Conservation (phyloP, 2,797 vertebrate species). For the Ctenopoma multispine region DNA sequence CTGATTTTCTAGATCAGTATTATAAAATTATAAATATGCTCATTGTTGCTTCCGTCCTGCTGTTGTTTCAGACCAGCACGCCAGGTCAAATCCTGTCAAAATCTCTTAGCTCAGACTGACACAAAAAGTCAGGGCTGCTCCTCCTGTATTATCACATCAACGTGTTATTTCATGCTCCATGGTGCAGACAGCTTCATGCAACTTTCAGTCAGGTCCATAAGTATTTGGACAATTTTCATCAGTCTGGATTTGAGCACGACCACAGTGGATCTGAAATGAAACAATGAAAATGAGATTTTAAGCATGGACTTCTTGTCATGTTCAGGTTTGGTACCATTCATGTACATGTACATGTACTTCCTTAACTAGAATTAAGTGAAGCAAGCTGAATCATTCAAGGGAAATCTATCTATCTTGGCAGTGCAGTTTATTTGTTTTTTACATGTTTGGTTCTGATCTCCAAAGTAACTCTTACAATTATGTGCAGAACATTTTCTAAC, state of each 20-base stretch:
- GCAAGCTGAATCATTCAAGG: too few relatives aligned
- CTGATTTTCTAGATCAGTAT: not conserved
- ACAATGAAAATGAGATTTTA: too few relatives aligned
- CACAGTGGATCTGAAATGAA: too few relatives aligned
- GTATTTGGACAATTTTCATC: too few relatives aligned
- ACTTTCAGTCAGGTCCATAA: not conserved
- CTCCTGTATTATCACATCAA: not conserved
- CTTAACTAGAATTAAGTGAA: too few relatives aligned
- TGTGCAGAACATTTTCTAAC: constrained; percentile 7
- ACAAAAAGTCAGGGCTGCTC: not conserved
- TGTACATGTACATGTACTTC: too few relatives aligned
- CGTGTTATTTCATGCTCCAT: not conserved
- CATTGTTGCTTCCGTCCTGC: not conserved
- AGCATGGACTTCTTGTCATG: too few relatives aligned
- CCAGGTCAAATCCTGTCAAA: not conserved
- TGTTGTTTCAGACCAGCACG: not conserved
- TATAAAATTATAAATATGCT: not conserved
- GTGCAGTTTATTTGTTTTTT: too few relatives aligned
- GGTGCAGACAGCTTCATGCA: not conserved
- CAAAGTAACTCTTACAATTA: not conserved
- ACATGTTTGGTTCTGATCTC: too few relatives aligned
- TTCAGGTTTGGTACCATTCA: too few relatives aligned
- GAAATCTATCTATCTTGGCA: too few relatives aligned
- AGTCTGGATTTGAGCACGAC: too few relatives aligned
- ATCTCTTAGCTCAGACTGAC: not conserved